phyloP scores from a whole-genome alignment of 2,888 invertebrate species.

The Folsomia candida region DNA sequence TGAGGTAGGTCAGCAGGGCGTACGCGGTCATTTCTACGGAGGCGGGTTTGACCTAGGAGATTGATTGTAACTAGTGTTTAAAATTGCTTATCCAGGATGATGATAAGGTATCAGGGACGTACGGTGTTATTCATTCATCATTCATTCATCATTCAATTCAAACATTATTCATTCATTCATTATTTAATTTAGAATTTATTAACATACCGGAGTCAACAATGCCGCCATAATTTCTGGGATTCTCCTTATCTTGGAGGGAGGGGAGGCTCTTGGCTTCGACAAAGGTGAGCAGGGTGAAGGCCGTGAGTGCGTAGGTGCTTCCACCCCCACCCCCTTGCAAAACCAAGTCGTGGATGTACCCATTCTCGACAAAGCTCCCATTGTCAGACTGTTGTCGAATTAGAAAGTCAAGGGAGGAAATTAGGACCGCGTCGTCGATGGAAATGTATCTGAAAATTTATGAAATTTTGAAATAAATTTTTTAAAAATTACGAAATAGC shows the following conservation, averaged over 20 bases:
- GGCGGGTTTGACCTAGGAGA: constrained; percentile 15
- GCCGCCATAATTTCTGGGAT: neutral
- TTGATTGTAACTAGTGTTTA: too few species aligned
- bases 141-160: too few species aligned
- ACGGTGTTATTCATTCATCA: too few species aligned
- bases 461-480: neutral
- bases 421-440: constrained; percentile 66
- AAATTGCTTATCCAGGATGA: too few species aligned
- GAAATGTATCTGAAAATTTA: constrained; percentile 60
- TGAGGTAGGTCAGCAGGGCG: constrained; percentile 68
- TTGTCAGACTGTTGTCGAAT: constrained; percentile 67
- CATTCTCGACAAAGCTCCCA: constrained; percentile 69
- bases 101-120: too few species aligned
- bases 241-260: neutral
- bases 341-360: constrained; percentile 61
- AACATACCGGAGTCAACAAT: neutral
- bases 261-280: constrained; percentile 18
- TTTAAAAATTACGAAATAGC: neutral
- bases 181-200: neutral
- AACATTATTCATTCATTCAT: too few species aligned
- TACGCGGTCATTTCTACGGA: constrained; percentile 83
- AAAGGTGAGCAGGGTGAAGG: constrained; percentile 24
- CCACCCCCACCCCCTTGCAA: constrained; percentile 56
- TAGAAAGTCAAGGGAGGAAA: constrained; percentile 72
- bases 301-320: constrained; percentile 22